Evolutionary conservation across 2,797 vertebrate genomes (phyloP).

Genomic region (Rousettus madagascariensis): DNA sequence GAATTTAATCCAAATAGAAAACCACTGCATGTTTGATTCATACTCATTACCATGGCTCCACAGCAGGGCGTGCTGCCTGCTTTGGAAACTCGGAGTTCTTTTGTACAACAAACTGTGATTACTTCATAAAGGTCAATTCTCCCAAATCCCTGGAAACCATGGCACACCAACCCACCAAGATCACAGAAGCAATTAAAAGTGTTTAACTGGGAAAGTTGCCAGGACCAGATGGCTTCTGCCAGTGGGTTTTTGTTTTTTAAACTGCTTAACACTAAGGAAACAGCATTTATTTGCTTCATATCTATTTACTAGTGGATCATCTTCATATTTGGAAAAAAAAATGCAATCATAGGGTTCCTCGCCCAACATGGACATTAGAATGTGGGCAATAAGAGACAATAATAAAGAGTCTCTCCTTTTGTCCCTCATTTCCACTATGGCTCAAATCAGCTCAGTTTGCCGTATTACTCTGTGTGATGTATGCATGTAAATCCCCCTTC

Average conservation of each 20-base stretch:
- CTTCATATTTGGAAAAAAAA: slow-evolving; percentile 46
- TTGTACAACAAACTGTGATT: slow-evolving; percentile 73
- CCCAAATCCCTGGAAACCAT: slow-evolving; percentile 65
- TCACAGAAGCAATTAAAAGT: slow-evolving; percentile 79
- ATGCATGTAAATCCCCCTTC: background rate
- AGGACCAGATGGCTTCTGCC: slow-evolving; percentile 71
- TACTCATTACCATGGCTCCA: slow-evolving; percentile 30
- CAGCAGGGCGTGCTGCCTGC: slow-evolving; percentile 38
- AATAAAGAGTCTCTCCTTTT: background rate
- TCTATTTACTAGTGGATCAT: slow-evolving; percentile 53
- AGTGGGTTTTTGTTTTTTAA: slow-evolving; percentile 78
- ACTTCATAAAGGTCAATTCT: slow-evolving; percentile 80
- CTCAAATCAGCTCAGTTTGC: background rate
- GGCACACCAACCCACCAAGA: slow-evolving; percentile 72
- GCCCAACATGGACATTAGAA: background rate
- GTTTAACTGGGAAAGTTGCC: slow-evolving; percentile 79
- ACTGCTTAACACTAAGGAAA: slow-evolving; percentile 66
- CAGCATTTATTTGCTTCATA: slow-evolving; percentile 63
- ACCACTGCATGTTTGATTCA: background rate
- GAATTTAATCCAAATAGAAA: slow-evolving; percentile 29
- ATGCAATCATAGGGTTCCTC: background rate
- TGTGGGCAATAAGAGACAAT: background rate
- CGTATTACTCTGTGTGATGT: background rate
- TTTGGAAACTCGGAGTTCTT: slow-evolving; percentile 73
- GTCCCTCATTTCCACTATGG: background rate